Evolutionary conservation across 1,140 invertebrate genomes (phyloP), one percentile per base, ranked within the genome.

Genomic region (Apocrypta bakeri): DNA sequence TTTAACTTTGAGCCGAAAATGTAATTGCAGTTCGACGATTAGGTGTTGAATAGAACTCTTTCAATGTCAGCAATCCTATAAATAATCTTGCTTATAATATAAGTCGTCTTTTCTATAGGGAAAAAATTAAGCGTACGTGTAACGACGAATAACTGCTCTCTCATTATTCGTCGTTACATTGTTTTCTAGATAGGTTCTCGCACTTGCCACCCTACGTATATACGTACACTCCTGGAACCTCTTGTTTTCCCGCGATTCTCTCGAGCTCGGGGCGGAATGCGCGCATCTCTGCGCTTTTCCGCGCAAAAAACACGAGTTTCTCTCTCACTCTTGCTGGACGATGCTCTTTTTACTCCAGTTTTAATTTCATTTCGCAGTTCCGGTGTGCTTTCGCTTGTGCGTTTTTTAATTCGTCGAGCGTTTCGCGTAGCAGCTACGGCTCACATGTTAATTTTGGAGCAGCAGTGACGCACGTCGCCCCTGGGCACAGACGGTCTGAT

Each of bases 391-490:
- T 63, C 4, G 48, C 61, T 76, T 74, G 2, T 27, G 29, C 48
- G 17, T 75, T 74, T 66, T 75, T 81, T 81, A 81, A 81, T 56
- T 76, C 27, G 29, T 85, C 48, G 86, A 87, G 33, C 61, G 64
- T 89, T 88, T 89, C 86, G 89, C 48, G 48, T 21, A 56, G 48
- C 48, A 56, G 48, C 48, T 56, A 56, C 48, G 48, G 48, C 85
- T 90, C 89, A 87, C 88, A 90, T 90, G 89, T 90, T 90, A 90
- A 91, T 90, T 90, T 91, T 90, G 86, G 86, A 86, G 85, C 86
- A 33, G 66, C n/a, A 73, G 56, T 33, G 61, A 89, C 86, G 86
- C 87, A 84, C 79, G 84, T 85, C 81, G 82, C 83, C 89, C 89
- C 80, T 82, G 84, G 84, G 90, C 86, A 90, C 86, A 89, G 87